Conservation (phyloP, 2,888 invertebrate species). For the Agrotis ipsilon region DNA sequence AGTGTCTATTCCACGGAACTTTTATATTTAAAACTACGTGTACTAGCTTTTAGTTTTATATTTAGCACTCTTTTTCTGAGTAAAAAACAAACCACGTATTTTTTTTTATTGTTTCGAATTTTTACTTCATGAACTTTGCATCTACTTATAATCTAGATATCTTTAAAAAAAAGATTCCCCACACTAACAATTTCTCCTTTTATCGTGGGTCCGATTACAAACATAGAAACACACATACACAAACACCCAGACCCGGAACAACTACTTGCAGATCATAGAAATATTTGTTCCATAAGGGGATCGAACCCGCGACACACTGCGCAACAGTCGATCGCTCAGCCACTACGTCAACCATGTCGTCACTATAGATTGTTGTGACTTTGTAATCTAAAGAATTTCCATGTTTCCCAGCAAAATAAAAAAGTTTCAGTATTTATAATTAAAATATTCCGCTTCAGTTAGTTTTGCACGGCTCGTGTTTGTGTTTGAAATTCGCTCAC, state of each 20-base stretch:
- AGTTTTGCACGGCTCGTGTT: slow-evolving; percentile 1
- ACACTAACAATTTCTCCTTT: too few relatives aligned
- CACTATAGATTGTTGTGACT: too few relatives aligned
- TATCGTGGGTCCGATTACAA: too few relatives aligned
- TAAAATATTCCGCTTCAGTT: background rate
- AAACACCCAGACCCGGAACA: too few relatives aligned
- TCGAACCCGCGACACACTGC: too few relatives aligned
- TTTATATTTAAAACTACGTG: slow-evolving; percentile 1
- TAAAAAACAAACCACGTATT: background rate
- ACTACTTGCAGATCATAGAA: too few relatives aligned
- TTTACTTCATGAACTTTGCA: background rate
- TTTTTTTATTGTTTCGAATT: slow-evolving; percentile 7
- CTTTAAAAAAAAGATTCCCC: too few relatives aligned
- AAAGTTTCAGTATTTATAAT: background rate
- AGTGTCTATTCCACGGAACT: slow-evolving; percentile 15
- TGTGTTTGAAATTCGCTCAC: slow-evolving; percentile 15
- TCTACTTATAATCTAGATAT: too few relatives aligned
- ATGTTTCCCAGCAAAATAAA: background rate
- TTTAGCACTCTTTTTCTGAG: background rate
- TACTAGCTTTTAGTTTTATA: background rate
- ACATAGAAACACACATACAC: too few relatives aligned
- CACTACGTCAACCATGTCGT: too few relatives aligned
- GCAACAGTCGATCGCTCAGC: too few relatives aligned
- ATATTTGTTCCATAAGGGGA: too few relatives aligned
- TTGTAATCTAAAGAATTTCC: background rate